Evolutionary conservation across 2,113 vertebrate species (phyloP), one percentile per base, ranked within the genome.

Genomic region (Lipophrys pholis): DNA sequence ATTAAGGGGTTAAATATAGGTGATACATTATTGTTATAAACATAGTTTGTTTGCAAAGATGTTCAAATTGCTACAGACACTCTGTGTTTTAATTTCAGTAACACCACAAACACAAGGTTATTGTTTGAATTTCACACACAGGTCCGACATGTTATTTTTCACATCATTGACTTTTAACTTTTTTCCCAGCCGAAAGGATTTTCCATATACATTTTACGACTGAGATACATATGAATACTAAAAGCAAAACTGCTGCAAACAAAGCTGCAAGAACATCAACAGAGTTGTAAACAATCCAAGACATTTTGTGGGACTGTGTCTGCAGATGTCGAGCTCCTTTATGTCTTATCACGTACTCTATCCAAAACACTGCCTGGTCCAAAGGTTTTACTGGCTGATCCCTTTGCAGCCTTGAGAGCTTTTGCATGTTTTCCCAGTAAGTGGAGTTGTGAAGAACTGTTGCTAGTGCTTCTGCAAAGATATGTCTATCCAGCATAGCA

Each of bases 261-360:
- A 93, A 73, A 76, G 75, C 64, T 11, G 71, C 88, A 0, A 96
- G 69, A 45, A 98, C 95, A 0, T 97, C 97, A 64, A 97, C 9
- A 1, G 94, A 97, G 73, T 96, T 91, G 84, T 98, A 98, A 67
- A 96, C 93, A 84, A 96, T 86, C 95, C 95, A 97, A 89, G 95
- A 96, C 90, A 97, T 93, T 79, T 95, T 94, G 0, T 94, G 90
- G 50, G 95, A 94, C 0, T 94, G 93, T 0, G 95, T 84, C 21
- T 94, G 89, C 79, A 98, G 89, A 82, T 98, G 96, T 0, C 84
- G 83, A 0, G 96, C 95, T 45, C 97, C 96, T 88, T 95, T 95
- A 81, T 98, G 94, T 71, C 92, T 94, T 86, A 97, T 97, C 5
- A 97, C 96, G 30, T 94, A 97, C 82, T 98, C 96, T 40, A 97